Base-by-base conservation (phyloP, 2,888 invertebrate species). In the Ramazzottius varieornatus region DNA sequence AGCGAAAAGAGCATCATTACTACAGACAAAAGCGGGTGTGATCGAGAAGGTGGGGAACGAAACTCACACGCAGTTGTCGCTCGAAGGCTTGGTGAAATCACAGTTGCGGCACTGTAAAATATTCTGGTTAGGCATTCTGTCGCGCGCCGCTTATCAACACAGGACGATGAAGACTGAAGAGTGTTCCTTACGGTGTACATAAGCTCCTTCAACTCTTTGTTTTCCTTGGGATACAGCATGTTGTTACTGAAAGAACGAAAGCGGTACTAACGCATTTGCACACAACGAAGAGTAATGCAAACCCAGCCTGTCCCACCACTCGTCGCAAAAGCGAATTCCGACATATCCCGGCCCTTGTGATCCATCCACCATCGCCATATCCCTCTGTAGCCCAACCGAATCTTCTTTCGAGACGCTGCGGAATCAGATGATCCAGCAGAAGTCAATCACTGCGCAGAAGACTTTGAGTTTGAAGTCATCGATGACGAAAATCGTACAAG, bases 281-380 rank as follows among this genome's bases (percentile, higher is more conserved):
- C 20, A 13, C 40, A 40, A 13, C 20, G 20, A 40, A 20, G 8
- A 20, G 40, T 8, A 40, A 40, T 40, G 20, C 8, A 40, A 40
- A 13, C 40, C 40, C 8, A n/a, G n/a, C n/a, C n/a, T 20, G 8
- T 69, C 72, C 73, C 75, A 84, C 84, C 88, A 96, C 81, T 98
- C 96, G 74, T 92, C 92, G 78, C 96, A 98, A 78, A 98, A 96
- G 72, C 90, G 84, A 70, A 96, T 98, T 32, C 96, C 96, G 8
- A 96, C 93, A 77, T 93, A 96, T 20, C 91, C 90, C 1, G 87
- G 90, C 0, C 86, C 90, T 71, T 85, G 54, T 8, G 4, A 24
- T 16, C 8, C 8, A 13, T 40, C 40, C 8, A 8, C 40, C 8
- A 20, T 40, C 8, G 40, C 40, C 40, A 40, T 40, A 8, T 40